Evolutionary conservation across 2,113 vertebrate species (phyloP), one percentile per base, ranked within the genome.

Genomic region (Pyrgilauda ruficollis): DNA sequence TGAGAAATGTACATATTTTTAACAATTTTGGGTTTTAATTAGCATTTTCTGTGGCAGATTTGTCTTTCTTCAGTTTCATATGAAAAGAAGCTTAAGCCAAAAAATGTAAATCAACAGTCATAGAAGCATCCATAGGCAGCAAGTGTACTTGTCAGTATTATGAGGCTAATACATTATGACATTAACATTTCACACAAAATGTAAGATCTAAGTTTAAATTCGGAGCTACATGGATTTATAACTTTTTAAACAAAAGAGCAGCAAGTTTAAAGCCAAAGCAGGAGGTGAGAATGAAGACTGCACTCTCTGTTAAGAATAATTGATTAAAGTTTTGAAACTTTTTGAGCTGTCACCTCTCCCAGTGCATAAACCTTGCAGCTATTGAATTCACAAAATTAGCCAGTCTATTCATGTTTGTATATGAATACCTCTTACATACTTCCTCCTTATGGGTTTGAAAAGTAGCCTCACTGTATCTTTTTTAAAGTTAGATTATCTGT

Each of bases 111-210:
- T 82, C 68, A 70, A 17, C 47, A 79, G 43, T 86, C 50, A 53
- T 11, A 67, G 75, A 85, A 87, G 88, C 39, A 88, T 96, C 72
- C 75, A 85, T 76, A 84, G 82, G 74, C 93, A 89, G 66, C 22
- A 83, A 96, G 55, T 86, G 83, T 89, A 77, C 78, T 90, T 91
- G 72, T 93, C 84, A 88, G 41, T 87, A 58, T 96, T 90, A 70
- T 39, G 61, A 93, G 70, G 55, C 47, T 94, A 96, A 90, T 87
- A 47, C 27, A 59, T 87, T 74, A 83, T 85, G 79, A 77, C 75
- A 84, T 84, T 90, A 88, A 84, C 58, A 37, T 91, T 96, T 94
- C 75, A 30, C 59, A 70, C 20, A 59, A 85, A 84, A 74, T 70
- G 30, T 62, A 88, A 94, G 19, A 86, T 59, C 30, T 62, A 52